Percentiles rank a stretch among this genome's conserved stretches.
These are phyloP conservation scores for Lydus trimaculatus DNA, from an alignment of 2,888 invertebrate genomes.

Conservation along the genomic window DNA sequence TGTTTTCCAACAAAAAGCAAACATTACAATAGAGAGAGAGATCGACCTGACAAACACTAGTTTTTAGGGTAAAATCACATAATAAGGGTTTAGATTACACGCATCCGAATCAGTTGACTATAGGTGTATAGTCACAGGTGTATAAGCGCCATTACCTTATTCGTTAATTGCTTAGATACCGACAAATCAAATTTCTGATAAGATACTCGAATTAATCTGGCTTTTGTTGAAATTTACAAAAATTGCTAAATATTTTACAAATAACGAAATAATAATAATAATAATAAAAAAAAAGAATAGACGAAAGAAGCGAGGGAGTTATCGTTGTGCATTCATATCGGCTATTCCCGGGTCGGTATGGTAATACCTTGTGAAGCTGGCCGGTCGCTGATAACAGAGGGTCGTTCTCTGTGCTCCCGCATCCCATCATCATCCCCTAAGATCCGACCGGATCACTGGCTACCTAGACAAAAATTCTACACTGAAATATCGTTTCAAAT, in stretches of 20 bases:
- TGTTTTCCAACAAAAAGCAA: constrained; percentile 54
- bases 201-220: not conserved
- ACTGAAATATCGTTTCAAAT: not conserved
- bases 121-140: constrained; percentile 28
- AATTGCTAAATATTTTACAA: not conserved
- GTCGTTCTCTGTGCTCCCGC: constrained; percentile 50
- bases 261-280: not conserved
- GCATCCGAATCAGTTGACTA: constrained; percentile 16
- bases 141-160: not conserved
- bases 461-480: constrained; percentile 37
- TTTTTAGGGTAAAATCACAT: constrained; percentile 43
- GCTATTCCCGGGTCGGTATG: constrained; percentile 60
- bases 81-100: constrained; percentile 42
- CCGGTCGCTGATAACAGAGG: constrained; percentile 62
- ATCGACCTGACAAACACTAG: constrained; percentile 28
- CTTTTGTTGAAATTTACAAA: no score
- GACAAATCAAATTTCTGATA: not conserved
- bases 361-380: constrained; percentile 61
- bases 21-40: constrained; percentile 46
- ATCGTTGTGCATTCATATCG: constrained; percentile 48
- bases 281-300: not conserved
- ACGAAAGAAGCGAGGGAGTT: constrained; percentile 17
- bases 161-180: not conserved
- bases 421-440: constrained; percentile 37
- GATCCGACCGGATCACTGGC: constrained; percentile 49